These are phyloP conservation scores for Reticulitermes lucifugus DNA, from an alignment of 2,888 invertebrate species.

Conservation along the genomic window DNA sequence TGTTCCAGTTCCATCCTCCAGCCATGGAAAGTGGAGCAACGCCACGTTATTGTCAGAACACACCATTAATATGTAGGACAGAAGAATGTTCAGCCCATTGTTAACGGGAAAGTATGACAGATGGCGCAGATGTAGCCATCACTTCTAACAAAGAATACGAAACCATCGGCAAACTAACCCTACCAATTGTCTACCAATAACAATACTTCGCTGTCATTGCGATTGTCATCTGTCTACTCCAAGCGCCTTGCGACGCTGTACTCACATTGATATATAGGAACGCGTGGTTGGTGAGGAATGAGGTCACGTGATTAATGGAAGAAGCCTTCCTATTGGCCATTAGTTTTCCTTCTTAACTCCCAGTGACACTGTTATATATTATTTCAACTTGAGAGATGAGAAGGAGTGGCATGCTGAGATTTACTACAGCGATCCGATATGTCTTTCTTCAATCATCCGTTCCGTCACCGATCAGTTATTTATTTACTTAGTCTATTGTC, in stretches of 20 bases:
- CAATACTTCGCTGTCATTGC: slow-evolving; percentile 21
- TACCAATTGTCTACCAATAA: slow-evolving; percentile 24
- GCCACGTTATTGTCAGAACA: too few relatives aligned
- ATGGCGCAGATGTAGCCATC: background rate
- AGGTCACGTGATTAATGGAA: slow-evolving; percentile 40
- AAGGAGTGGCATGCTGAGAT: too few relatives aligned
- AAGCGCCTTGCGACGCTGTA: slow-evolving; percentile 14
- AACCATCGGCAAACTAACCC: slow-evolving; percentile 12
- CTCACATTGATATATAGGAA: slow-evolving; percentile 9
- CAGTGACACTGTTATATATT: background rate
- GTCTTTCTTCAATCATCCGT: too few relatives aligned
- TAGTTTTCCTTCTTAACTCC: slow-evolving; percentile 1
- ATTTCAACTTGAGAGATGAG: background rate
- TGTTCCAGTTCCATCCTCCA: too few relatives aligned
- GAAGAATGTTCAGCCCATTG: background rate
- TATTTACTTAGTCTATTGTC: too few relatives aligned
- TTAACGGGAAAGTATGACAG: slow-evolving; percentile 15
- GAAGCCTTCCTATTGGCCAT: slow-evolving; percentile 26
- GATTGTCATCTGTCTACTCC: slow-evolving; percentile 20
- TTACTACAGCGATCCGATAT: too few relatives aligned
- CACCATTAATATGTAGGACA: too few relatives aligned
- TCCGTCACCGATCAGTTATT: too few relatives aligned
- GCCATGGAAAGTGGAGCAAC: too few relatives aligned
- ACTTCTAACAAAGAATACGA: slow-evolving; percentile 16
- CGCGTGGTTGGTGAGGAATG: background rate